phyloP scores from a whole-genome alignment of 2,113 vertebrate genomes.

The Myiozetetes cayanensis region DNA sequence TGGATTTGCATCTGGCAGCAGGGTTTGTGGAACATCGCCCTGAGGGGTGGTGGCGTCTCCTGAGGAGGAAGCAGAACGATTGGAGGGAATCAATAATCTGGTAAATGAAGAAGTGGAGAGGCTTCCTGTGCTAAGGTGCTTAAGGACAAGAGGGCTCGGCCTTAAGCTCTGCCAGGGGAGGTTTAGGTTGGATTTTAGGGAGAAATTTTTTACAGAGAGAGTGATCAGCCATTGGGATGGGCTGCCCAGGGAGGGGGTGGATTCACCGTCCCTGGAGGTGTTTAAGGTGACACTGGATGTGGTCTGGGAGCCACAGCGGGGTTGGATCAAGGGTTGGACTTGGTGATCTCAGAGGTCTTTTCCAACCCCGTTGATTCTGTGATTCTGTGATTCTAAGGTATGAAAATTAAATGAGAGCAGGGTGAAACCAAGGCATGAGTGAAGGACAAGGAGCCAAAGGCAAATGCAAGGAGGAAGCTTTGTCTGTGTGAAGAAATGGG shows the following conservation, averaged over 20 bases:
- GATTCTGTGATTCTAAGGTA: background rate
- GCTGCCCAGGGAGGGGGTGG: no score
- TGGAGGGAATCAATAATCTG: background rate
- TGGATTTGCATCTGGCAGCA: background rate
- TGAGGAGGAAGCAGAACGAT: background rate
- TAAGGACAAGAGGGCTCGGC: no score
- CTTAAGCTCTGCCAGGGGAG: no score
- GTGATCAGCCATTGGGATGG: no score
- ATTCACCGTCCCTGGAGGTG: no score
- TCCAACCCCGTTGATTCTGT: no score
- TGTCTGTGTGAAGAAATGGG: background rate
- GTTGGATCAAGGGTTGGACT: no score
- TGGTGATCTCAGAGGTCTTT: no score
- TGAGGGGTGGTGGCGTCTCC: background rate
- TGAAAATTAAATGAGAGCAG: background rate
- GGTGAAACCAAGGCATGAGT: background rate
- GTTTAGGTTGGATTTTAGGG: no score
- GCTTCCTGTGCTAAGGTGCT: background rate
- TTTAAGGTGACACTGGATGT: no score
- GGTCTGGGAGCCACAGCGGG: no score
- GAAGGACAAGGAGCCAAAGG: background rate
- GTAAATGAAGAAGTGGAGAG: background rate
- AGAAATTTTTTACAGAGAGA: no score
- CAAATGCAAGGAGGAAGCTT: background rate
- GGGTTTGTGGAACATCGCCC: background rate